Conservation (phyloP, 2,113 vertebrate species). For the Xenopus tropicalis region DNA sequence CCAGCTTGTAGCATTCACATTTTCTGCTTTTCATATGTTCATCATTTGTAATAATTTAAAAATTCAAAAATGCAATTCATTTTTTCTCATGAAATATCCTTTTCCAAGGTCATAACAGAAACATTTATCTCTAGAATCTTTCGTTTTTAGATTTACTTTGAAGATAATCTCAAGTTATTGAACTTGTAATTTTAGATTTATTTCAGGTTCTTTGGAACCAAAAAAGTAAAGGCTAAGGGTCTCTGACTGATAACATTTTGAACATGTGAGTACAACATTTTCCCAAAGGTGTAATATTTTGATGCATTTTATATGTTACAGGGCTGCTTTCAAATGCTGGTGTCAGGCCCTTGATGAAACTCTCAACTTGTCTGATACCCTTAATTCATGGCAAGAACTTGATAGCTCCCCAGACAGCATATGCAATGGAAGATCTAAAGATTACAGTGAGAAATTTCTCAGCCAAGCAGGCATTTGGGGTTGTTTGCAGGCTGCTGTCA, state of each 20-base stretch:
- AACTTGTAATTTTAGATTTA: not conserved
- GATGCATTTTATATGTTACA: conserved; percentile 53
- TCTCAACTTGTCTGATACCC: conserved; percentile 65
- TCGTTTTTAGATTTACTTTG: not conserved
- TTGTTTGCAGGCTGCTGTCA: conserved; percentile 82
- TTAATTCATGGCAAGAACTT: conserved; percentile 79
- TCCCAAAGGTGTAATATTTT: conserved; percentile 40
- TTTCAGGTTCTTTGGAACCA: conserved; percentile 3
- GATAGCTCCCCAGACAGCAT: conserved; percentile 48
- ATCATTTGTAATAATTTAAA: conserved; percentile 10
- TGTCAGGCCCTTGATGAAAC: conserved; percentile 81
- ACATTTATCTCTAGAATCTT: not conserved
- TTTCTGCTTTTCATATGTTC: conserved; percentile 1
- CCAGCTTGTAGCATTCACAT: not conserved
- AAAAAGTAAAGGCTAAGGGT: conserved; percentile 27
- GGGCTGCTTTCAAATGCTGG: conserved; percentile 83
- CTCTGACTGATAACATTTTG: conserved; percentile 2
- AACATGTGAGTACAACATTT: conserved; percentile 14
- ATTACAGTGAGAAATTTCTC: conserved; percentile 72
- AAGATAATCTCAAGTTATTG: too few relatives aligned
- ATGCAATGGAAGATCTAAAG: conserved; percentile 47
- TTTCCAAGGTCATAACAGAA: not conserved
- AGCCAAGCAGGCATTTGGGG: conserved; percentile 83
- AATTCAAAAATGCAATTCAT: not conserved
- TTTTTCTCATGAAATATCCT: not conserved